These are phyloP conservation scores for Terrapene triunguis DNA, from an alignment of 2,113 vertebrate genomes.

Conservation along the genomic window DNA sequence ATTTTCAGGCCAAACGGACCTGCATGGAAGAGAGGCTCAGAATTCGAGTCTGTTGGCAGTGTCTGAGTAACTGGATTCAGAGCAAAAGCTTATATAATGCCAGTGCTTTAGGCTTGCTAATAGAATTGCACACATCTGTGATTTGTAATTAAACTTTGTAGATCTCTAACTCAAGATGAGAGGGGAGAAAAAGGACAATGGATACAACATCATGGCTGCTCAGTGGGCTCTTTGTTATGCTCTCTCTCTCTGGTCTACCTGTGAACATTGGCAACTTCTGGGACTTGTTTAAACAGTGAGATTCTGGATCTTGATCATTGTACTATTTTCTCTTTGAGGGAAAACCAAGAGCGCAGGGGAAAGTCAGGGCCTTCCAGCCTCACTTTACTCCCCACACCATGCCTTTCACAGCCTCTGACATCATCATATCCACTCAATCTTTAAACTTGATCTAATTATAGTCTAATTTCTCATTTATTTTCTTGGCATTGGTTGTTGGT, in stretches of 20 bases:
- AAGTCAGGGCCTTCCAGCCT: not conserved
- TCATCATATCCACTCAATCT: not conserved
- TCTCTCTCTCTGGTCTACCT: accelerated
- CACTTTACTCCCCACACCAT: not conserved
- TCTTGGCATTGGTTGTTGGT: not conserved
- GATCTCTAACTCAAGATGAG: conserved; percentile 29
- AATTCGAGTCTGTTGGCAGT: conserved; percentile 58
- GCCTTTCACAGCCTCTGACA: not conserved
- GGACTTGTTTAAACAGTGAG: accelerated
- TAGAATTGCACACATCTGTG: conserved; percentile 57
- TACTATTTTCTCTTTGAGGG: not conserved
- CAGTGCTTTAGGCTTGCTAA: conserved; percentile 45
- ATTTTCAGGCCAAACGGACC: conserved; percentile 71
- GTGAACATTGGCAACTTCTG: accelerated
- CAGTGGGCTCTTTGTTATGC: accelerated
- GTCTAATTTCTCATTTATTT: not conserved
- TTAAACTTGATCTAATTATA: accelerated
- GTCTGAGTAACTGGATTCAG: conserved; percentile 53
- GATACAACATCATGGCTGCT: not conserved
- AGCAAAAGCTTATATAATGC: conserved; percentile 63
- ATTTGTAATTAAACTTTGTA: conserved; percentile 60
- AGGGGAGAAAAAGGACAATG: not conserved
- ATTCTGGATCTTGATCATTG: not conserved
- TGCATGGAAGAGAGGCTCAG: conserved; percentile 30
- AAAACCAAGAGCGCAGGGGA: accelerated